Evolutionary conservation across 2,888 invertebrate species (phyloP), one percentile per base, ranked within the genome.

Genomic region (Asteroscopus sphinx): DNA sequence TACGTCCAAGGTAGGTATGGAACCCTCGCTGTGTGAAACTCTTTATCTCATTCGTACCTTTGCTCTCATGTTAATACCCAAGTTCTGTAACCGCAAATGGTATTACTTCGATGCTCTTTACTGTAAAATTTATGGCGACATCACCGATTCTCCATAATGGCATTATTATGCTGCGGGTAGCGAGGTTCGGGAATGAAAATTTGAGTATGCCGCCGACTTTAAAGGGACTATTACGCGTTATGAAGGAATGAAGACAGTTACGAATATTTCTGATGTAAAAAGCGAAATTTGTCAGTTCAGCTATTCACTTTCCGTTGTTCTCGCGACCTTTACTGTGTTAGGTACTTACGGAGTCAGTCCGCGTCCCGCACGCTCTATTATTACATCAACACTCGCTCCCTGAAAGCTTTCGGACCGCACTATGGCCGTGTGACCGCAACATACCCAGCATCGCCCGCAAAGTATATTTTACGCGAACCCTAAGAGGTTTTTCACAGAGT

Each of bases 61-160:
- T 46, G 36, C 30, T 59, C 45, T 56, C 45, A 44, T 65, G 60
- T 68, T 58, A 51, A 62, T 66, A 72, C 61, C 68, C 44, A 67
- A 66, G 67, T 60, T 57, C 57, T 48, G 53, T 66, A 68, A 77
- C 72, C 73, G 68, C 63, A 77, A 64, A 70, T 66, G 68, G 63
- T 68, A 77, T 80, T 75, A 76, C 75, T 60, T 62, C 74, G 72
- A 55, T 76, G 72, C 80, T 77, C 78, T 77, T 80, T 78, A 73
- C 81, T 79, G 62, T 77, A 73, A 82, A 81, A 83, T 82, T 81
- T 81, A 82, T 80, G 73, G 69, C 71, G 73, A 77, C 79, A 77
- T 81, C 71, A 75, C 69, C 79, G 79, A 80, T 77, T 80, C 78
- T 72, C 77, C 78, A 78, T 83, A 83, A 83, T 80, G 76, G 75